Conservation (phyloP, 1,140 invertebrate genomes). For the Trichomalopsis sarcophagae region DNA sequence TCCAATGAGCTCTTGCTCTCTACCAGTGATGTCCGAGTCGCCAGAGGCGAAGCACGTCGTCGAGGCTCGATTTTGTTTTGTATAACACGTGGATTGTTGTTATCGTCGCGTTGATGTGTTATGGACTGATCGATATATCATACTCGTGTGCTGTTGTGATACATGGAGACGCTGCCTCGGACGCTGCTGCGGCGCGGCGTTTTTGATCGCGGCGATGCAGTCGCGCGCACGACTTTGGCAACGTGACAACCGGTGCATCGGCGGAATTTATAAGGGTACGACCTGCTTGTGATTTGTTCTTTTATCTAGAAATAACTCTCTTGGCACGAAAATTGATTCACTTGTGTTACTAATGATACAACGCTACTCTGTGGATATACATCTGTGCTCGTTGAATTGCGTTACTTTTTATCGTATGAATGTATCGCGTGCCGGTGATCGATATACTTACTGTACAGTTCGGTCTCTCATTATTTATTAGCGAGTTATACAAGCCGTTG, state of each 20-base stretch:
- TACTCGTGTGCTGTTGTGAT: not conserved
- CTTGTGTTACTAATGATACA: no score
- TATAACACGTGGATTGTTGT: not conserved
- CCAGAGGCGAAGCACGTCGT: conserved; percentile 20
- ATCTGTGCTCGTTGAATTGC: no score
- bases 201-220: no score
- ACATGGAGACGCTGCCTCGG: not conserved
- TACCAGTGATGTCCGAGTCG: conserved; percentile 48
- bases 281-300: not conserved
- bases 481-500: not conserved
- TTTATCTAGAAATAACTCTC: no score
- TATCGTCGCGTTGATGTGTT: not conserved
- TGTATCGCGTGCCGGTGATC: not conserved
- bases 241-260: not conserved
- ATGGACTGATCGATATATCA: not conserved
- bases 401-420: not conserved
- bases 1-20: conserved; percentile 26
- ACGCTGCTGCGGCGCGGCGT: no score
- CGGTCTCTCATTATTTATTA: not conserved
- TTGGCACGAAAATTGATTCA: no score
- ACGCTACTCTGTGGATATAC: no score
- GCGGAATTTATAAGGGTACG: not conserved
- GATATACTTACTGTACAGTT: not conserved
- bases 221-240: not conserved
- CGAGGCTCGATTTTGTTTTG: not conserved